phyloP scores from a whole-genome alignment of 1,140 invertebrate genomes.

The Tyrophagus putrescentiae region DNA sequence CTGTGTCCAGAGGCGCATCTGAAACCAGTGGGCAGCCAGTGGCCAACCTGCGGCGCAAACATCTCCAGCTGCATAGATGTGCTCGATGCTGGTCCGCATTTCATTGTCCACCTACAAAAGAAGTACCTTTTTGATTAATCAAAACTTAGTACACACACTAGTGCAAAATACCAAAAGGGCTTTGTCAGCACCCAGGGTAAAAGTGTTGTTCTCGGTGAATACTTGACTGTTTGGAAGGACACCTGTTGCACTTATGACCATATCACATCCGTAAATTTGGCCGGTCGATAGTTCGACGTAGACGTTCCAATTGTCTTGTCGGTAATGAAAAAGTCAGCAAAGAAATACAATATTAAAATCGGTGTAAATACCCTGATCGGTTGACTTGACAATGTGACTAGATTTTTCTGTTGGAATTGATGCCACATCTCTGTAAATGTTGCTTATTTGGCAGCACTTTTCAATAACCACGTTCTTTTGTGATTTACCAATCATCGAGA shows the following conservation, averaged over 20 bases:
- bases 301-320: constrained; percentile 45
- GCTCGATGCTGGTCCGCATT: constrained; percentile 58
- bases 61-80: constrained; percentile 90
- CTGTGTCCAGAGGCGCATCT: constrained; percentile 94
- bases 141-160: not conserved
- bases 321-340: not conserved
- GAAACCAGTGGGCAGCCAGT: constrained; percentile 67
- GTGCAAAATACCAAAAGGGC: constrained; percentile 30
- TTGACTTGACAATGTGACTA: not conserved
- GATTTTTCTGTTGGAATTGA: not conserved
- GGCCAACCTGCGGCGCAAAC: constrained; percentile 66
- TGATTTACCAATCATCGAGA: constrained; percentile 45
- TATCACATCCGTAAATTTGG: constrained; percentile 62
- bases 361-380: constrained; percentile 9
- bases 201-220: constrained; percentile 33
- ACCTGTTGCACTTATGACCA: constrained; percentile 88
- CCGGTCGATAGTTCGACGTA: constrained; percentile 59
- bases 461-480: constrained; percentile 39
- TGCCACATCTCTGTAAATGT: constrained; percentile 26
- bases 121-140: not conserved
- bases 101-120: constrained; percentile 61
- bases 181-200: constrained; percentile 50
- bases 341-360: constrained; percentile 13
- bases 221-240: constrained; percentile 48
- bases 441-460: constrained; percentile 54